Percentiles rank a stretch among this genome's conserved stretches.
Conservation (phyloP, 2,888 invertebrate genomes). For the Lacanobia wlatinum region DNA sequence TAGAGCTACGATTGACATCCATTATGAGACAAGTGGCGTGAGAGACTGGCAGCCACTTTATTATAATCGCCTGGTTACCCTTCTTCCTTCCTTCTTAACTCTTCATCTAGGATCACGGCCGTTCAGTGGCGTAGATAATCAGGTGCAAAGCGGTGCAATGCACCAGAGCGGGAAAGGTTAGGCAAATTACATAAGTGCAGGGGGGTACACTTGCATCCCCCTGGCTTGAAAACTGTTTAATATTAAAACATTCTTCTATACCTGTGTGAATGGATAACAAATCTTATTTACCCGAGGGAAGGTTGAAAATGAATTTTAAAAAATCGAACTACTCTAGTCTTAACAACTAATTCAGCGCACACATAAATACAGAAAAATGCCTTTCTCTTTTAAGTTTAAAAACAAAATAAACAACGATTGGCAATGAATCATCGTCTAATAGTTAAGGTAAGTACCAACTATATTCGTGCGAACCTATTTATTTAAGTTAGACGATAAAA, state of each 20-base stretch:
- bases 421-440: too few relatives aligned
- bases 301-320: not conserved
- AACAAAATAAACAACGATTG: too few relatives aligned
- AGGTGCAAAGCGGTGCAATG: not conserved
- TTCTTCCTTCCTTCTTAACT: constrained; percentile 22
- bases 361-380: too few relatives aligned
- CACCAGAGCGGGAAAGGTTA: not conserved
- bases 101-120: constrained; percentile 17
- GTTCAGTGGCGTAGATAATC: not conserved
- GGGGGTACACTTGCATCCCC: too few relatives aligned
- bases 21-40: constrained; percentile 19
- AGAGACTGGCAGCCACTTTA: constrained; percentile 1
- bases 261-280: not conserved
- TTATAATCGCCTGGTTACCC: not conserved
- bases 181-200: too few relatives aligned
- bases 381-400: too few relatives aligned
- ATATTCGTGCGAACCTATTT: not conserved
- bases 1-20: not conserved
- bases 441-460: too few relatives aligned
- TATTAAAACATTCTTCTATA: too few relatives aligned
- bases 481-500: not conserved
- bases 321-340: too few relatives aligned
- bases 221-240: too few relatives aligned
- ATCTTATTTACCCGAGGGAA: not conserved
- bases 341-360: not conserved